A percentile compares a stretch with the other conserved stretches of the same genome.
phyloP scores from a whole-genome alignment of 2,113 vertebrate genomes.

The Bos indicus region DNA sequence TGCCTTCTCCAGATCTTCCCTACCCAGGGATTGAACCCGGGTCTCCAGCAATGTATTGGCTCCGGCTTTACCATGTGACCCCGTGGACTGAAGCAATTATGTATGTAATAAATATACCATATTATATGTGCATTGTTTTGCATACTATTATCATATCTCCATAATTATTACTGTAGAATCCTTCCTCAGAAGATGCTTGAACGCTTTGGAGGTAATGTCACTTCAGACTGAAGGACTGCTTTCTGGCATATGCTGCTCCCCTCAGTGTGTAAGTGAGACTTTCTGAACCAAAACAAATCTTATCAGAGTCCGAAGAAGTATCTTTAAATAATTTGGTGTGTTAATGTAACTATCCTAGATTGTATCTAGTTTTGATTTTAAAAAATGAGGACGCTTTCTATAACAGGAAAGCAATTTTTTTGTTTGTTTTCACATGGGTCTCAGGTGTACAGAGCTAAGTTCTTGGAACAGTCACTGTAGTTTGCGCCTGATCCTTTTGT shows the following conservation, averaged over 20 bases:
- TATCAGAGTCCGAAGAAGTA: not conserved
- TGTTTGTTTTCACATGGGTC: not conserved
- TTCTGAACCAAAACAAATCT: not conserved
- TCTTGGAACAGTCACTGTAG: not conserved
- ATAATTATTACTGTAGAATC: not conserved
- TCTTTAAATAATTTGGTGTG: not conserved
- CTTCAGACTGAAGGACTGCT: not conserved
- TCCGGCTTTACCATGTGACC: not conserved
- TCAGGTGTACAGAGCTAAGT: not conserved
- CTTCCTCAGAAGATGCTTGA: not conserved
- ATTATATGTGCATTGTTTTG: accelerated
- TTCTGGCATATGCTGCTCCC: not conserved
- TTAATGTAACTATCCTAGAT: not conserved
- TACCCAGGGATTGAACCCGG: not conserved
- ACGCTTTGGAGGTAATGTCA: not conserved
- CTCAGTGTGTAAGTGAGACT: not conserved
- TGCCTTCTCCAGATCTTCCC: not conserved
- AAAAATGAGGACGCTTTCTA: not conserved
- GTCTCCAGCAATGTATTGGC: not conserved
- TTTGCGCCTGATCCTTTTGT: not conserved
- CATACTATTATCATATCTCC: accelerated
- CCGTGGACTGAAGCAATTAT: not conserved
- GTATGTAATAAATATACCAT: accelerated
- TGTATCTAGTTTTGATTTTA: not conserved
- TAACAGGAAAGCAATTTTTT: not conserved